Conservation (phyloP, 1,140 invertebrate species). For the Neodiprion pinetum region DNA sequence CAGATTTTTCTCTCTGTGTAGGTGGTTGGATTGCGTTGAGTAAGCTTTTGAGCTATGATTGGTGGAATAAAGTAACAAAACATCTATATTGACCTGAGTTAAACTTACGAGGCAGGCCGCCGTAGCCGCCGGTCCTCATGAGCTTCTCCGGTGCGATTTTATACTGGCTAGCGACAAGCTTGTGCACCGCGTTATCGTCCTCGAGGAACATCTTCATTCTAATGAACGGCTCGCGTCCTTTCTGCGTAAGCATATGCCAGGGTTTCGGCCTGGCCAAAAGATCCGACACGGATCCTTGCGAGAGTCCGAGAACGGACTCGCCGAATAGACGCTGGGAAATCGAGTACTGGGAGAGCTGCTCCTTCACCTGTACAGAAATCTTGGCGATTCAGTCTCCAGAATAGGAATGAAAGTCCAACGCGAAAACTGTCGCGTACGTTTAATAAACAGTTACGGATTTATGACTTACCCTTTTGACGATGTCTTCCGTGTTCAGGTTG, state of each 20-base stretch:
- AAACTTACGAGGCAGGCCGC: slow-evolving; percentile 80
- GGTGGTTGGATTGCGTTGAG: too few relatives aligned
- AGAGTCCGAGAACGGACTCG: slow-evolving; percentile 95
- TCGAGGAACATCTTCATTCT: slow-evolving; percentile 98
- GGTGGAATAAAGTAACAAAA: slow-evolving; percentile 59
- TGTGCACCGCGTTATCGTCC: slow-evolving; percentile 96
- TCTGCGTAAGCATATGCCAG: slow-evolving; percentile 97
- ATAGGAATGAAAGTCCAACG: not conserved
- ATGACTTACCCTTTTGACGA: slow-evolving; percentile 84
- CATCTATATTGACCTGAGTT: slow-evolving; percentile 63
- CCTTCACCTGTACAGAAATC: slow-evolving; percentile 76
- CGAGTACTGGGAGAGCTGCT: slow-evolving; percentile 96
- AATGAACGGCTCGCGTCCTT: slow-evolving; percentile 96
- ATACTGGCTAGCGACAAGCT: slow-evolving; percentile 95
- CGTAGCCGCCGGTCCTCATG: slow-evolving; percentile 93
- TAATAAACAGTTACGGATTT: slow-evolving; percentile 25
- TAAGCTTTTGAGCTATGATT: slow-evolving; percentile 51
- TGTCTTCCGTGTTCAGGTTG: slow-evolving; percentile 97
- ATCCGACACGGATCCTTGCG: slow-evolving; percentile 95
- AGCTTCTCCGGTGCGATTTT: slow-evolving; percentile 96
- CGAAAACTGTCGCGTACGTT: not conserved
- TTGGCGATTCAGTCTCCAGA: slow-evolving; percentile 7
- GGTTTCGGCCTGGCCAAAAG: slow-evolving; percentile 93
- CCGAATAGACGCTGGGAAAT: slow-evolving; percentile 98
- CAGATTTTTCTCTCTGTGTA: too few relatives aligned